Base-by-base conservation (phyloP, 2,888 invertebrate genomes). In the Philereme vetulata region DNA sequence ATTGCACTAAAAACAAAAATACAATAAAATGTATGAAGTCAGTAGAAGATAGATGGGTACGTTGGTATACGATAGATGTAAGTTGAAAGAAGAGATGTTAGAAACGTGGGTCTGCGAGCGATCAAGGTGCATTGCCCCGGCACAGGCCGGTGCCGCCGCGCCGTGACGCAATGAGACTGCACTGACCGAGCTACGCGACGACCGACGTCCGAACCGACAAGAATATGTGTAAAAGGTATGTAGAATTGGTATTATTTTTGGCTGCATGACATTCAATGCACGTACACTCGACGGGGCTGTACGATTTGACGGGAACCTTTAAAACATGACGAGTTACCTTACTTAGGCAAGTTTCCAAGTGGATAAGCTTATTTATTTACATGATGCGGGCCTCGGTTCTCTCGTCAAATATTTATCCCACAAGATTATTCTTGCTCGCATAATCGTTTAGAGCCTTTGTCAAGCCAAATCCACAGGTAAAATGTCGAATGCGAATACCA, bases 141-240 rank as follows among this genome's bases (percentile, higher is more conserved):
- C 42, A 48, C 50, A 50, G 77, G 84, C 77, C 45, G 58, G 47
- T 59, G 62, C 56, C 59, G 84, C 84, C 21, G 21, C 21, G 21
- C 83, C 85, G 83, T 89, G 90, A 90, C 90, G 90, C 88, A 90
- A 90, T 80, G 79, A 81, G 82, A 80, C 85, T 87, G 87, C 87
- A 85, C 84, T 87, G 88, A 84, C 88, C 84, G 88, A 84, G 74
- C 81, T 80, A 72, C 72, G 73, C 7, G 21, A 1, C 35, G 40
- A 43, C 11, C 51, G 71, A 72, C 81, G 73, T 67, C 73, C 81
- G 74, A 68, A 66, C 73, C 70, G 66, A 54, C 60, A 60, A 51
- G 54, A 32, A 46, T 33, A n/a, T 32, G 4, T 75, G 72, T 76
- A 76, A 81, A 32, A 44, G 4, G 10, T 47, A 44, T 11, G 42